Conservation (phyloP, 2,888 invertebrate genomes). For the Seira sanloemensis region DNA sequence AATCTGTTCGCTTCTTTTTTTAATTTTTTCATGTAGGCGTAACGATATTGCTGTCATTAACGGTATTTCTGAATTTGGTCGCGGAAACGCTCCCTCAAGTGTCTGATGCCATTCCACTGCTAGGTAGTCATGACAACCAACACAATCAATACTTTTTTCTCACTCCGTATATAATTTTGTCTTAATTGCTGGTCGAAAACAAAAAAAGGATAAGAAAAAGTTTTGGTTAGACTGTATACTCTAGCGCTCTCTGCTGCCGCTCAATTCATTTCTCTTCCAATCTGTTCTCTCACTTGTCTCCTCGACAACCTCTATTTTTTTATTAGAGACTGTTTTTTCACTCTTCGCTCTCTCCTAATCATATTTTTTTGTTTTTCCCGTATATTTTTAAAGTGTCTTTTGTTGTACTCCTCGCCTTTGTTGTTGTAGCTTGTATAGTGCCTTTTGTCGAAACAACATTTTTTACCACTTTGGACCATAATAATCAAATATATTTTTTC, state of each 20-base stretch:
- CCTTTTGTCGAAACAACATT: no score
- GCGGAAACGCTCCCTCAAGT: conserved; percentile 99
- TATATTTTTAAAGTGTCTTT: conserved; percentile 1
- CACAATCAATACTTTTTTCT: background rate
- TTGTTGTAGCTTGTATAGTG: conserved; percentile 4
- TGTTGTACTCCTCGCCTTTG: conserved; percentile 17
- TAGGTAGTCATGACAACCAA: conserved; percentile 77
- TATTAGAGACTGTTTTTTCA: conserved; percentile 28
- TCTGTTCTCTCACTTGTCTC: conserved; percentile 32
- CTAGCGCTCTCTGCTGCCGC: conserved; percentile 14
- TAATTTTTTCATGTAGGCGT: conserved; percentile 84
- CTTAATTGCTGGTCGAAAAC: background rate
- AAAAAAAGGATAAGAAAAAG: background rate
- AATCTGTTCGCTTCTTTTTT: background rate
- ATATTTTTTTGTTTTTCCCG: background rate
- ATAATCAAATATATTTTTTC: no score
- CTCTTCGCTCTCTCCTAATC: conserved; percentile 17
- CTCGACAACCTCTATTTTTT: conserved; percentile 5
- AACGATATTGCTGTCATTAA: conserved; percentile 99
- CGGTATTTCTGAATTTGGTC: conserved; percentile 99
- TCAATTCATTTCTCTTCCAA: background rate
- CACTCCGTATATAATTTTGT: background rate
- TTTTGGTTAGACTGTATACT: conserved; percentile 13
- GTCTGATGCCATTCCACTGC: conserved; percentile 83
- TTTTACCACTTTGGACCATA: no score